A percentile compares a stretch with the other conserved stretches of the same genome.
Conservation (phyloP, 35 echinoderm and acorn worm genomes). For the Diadema setosum region DNA sequence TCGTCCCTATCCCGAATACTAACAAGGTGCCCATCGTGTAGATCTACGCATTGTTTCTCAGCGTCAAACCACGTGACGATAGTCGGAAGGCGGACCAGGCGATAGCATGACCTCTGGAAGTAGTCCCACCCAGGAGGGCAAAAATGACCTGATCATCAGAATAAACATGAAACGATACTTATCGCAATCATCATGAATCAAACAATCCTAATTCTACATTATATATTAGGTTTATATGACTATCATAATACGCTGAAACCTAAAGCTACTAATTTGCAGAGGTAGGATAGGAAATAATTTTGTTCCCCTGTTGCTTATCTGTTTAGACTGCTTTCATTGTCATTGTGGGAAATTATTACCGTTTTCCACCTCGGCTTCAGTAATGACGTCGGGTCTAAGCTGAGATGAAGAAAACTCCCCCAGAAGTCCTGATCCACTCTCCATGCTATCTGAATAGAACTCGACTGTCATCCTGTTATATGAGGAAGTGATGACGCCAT, state of each 20-base stretch:
- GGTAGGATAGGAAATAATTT: no score
- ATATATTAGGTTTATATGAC: no score
- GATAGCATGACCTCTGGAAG: not conserved
- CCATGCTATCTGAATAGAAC: not conserved
- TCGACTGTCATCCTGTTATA: not conserved
- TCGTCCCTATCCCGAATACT: not conserved
- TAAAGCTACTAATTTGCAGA: no score
- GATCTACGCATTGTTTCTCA: not conserved
- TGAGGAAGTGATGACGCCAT: not conserved
- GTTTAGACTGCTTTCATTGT: no score
- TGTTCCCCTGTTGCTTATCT: no score
- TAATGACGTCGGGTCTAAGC: not conserved
- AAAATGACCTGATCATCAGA: not conserved
- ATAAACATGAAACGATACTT: no score
- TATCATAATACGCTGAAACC: no score
- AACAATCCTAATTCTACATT: no score
- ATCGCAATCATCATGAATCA: no score
- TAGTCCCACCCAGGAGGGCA: not conserved
- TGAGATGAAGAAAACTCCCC: not conserved
- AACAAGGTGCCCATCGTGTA: not conserved
- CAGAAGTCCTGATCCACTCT: not conserved
- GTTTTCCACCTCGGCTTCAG: no score
- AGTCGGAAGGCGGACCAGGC: not conserved
- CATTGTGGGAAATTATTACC: no score
- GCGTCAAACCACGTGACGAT: not conserved